Conservation (phyloP, 2,113 vertebrate genomes). For the Crypturellus undulatus region DNA sequence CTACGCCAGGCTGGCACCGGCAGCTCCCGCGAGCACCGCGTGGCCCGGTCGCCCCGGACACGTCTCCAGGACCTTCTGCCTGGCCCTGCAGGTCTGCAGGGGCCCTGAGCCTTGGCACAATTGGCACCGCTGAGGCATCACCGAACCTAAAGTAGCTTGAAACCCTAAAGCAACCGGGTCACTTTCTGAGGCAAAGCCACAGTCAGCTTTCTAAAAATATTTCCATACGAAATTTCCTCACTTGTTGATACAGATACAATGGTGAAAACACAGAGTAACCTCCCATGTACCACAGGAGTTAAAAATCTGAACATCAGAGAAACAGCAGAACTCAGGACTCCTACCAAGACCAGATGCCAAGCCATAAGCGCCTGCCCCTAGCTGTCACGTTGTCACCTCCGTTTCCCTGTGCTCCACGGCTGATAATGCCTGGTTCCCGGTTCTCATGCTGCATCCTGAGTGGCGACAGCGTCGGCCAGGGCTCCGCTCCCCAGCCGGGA, state of each 20-base stretch:
- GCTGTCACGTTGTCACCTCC: conserved; percentile 42
- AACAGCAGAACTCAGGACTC: neutral
- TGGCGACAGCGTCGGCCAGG: conserved; percentile 73
- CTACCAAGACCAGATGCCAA: neutral
- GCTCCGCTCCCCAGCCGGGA: conserved; percentile 2
- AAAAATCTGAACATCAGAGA: neutral
- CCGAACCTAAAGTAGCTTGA: neutral
- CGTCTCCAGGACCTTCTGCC: neutral
- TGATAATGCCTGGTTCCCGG: conserved; percentile 58
- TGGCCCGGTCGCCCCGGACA: too few species aligned
- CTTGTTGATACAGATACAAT: fast-evolving
- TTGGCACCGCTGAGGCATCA: neutral
- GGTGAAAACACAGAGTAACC: neutral
- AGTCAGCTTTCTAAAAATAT: neutral
- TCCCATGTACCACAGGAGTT: neutral
- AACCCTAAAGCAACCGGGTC: neutral
- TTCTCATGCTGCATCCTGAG: conserved; percentile 66
- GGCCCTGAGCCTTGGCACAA: too few species aligned
- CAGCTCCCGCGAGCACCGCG: too few species aligned
- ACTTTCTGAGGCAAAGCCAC: neutral
- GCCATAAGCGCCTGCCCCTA: conserved; percentile 1
- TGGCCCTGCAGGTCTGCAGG: neutral
- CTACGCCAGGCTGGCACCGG: neutral
- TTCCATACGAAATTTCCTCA: neutral
- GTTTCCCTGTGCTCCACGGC: conserved; percentile 34